Percentiles rank a stretch among this genome's conserved stretches.
These are phyloP conservation scores for Archaeoteleia sp. DNA, from an alignment of 2,888 invertebrate species.

Conservation along the genomic window DNA sequence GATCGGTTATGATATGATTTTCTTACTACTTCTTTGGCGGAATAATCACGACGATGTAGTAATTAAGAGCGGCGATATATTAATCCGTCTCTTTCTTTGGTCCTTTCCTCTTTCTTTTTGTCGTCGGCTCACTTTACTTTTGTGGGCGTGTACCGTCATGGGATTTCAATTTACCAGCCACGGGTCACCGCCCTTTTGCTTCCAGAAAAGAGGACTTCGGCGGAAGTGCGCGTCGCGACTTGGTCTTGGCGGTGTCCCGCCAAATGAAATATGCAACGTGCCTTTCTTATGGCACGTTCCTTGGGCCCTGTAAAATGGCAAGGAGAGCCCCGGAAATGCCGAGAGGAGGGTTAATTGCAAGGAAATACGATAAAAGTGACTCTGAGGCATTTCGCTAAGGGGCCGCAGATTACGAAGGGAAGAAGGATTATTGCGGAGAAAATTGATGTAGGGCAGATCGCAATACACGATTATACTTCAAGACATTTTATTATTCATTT, in stretches of 20 bases:
- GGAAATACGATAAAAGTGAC: constrained; percentile 65
- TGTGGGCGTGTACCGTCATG: constrained; percentile 42
- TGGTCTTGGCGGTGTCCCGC: constrained; percentile 23
- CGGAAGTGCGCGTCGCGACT: constrained; percentile 41
- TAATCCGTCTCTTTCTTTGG: constrained; percentile 19
- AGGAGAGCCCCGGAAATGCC: constrained; percentile 30
- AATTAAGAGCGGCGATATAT: constrained; percentile 54
- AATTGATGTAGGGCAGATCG: too few relatives aligned
- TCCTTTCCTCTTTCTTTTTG: constrained; percentile 30
- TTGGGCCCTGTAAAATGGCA: constrained; percentile 33
- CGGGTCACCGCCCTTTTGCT: constrained; percentile 57
- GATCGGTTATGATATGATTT: constrained; percentile 21
- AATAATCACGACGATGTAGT: constrained; percentile 51
- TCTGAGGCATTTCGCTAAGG: constrained; percentile 21
- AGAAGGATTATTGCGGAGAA: constrained; percentile 29
- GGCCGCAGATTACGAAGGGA: constrained; percentile 18
- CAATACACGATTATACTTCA: too few relatives aligned
- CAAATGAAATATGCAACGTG: constrained; percentile 65
- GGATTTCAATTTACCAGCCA: constrained; percentile 57
- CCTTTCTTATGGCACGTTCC: constrained; percentile 53
- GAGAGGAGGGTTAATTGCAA: constrained; percentile 64
- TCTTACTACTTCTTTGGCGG: constrained; percentile 29
- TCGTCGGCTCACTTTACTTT: constrained; percentile 29
- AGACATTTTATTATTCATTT: too few relatives aligned
- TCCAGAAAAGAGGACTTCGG: constrained; percentile 47